Percentiles rank a stretch among this genome's conserved stretches.
Evolutionary conservation across 2,888 invertebrate species (phyloP).

Genomic region (Caenorhabditis sp.): DNA sequence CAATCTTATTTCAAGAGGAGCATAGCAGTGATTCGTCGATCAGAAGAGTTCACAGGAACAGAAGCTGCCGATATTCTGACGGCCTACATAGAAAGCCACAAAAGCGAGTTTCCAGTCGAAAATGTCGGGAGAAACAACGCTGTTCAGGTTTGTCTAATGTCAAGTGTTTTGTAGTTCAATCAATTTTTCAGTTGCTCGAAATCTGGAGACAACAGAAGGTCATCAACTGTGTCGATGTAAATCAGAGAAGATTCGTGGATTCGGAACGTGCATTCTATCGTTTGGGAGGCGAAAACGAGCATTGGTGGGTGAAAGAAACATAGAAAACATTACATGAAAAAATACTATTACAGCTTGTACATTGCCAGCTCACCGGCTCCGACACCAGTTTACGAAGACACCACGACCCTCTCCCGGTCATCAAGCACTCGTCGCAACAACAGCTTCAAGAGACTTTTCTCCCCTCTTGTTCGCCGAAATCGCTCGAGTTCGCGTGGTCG

Average conservation of each 20-base stretch:
- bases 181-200: slow-evolving; percentile 29
- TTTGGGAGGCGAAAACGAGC: slow-evolving; percentile 35
- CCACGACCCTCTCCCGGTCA: slow-evolving; percentile 9
- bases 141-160: slow-evolving; percentile 8
- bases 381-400: slow-evolving; percentile 17
- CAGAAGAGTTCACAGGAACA: slow-evolving; percentile 50
- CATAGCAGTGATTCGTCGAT: slow-evolving; percentile 21
- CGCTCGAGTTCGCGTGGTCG: slow-evolving; percentile 52
- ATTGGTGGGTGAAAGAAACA: not conserved
- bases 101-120: slow-evolving; percentile 36
- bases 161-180: not conserved
- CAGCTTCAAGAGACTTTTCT: slow-evolving; percentile 53
- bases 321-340: slow-evolving; percentile 7
- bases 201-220: slow-evolving; percentile 42
- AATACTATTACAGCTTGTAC: slow-evolving; percentile 29
- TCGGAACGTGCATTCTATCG: slow-evolving; percentile 38
- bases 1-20: slow-evolving; percentile 51
- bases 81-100: slow-evolving; percentile 34
- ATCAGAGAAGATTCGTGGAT: slow-evolving; percentile 36
- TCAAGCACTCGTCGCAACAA: slow-evolving; percentile 41
- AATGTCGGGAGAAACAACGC: slow-evolving; percentile 47
- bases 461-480: slow-evolving; percentile 49
- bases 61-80: slow-evolving; percentile 54
- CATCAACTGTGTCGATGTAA: slow-evolving; percentile 10
- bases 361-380: slow-evolving; percentile 26